These are phyloP conservation scores for Corythoichthys intestinalis DNA, from an alignment of 2,113 vertebrate genomes.

Conservation along the genomic window DNA sequence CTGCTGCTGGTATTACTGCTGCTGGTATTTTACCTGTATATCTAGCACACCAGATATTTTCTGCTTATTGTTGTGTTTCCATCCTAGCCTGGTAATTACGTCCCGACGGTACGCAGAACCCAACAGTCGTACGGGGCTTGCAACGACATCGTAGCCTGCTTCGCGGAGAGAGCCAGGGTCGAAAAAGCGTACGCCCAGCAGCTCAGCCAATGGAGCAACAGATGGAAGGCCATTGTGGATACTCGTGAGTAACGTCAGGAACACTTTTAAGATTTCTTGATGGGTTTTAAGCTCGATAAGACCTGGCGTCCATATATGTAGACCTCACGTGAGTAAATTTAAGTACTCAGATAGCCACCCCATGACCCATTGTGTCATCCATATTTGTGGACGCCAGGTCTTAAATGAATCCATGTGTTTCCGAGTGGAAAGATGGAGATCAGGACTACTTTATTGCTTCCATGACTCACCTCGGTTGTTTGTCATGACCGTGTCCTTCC, in stretches of 20 bases:
- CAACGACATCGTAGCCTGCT: conserved; percentile 77
- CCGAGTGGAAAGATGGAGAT: conserved; percentile 30
- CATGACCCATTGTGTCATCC: too few relatives aligned
- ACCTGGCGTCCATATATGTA: too few relatives aligned
- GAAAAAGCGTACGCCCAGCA: conserved; percentile 77
- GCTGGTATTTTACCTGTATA: too few relatives aligned
- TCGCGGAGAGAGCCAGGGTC: conserved; percentile 78
- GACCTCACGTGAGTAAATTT: too few relatives aligned
- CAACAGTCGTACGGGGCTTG: conserved; percentile 75
- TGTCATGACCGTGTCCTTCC: conserved; percentile 12
- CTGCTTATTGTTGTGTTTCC: background rate
- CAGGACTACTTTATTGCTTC: conserved; percentile 35
- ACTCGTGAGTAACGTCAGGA: conserved; percentile 65
- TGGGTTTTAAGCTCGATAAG: too few relatives aligned
- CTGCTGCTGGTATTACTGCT: too few relatives aligned
- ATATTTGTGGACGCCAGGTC: too few relatives aligned
- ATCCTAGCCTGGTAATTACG: conserved; percentile 74
- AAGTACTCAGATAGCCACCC: too few relatives aligned
- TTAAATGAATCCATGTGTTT: conserved; percentile 11
- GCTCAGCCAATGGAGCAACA: conserved; percentile 79
- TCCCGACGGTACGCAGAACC: conserved; percentile 70
- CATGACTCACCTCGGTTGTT: conserved; percentile 36
- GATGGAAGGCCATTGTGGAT: conserved; percentile 79
- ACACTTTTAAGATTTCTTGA: too few relatives aligned
- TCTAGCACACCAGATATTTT: too few relatives aligned